Evolutionary conservation across 2,888 invertebrate genomes (phyloP).

Genomic region (Noctua comes): DNA sequence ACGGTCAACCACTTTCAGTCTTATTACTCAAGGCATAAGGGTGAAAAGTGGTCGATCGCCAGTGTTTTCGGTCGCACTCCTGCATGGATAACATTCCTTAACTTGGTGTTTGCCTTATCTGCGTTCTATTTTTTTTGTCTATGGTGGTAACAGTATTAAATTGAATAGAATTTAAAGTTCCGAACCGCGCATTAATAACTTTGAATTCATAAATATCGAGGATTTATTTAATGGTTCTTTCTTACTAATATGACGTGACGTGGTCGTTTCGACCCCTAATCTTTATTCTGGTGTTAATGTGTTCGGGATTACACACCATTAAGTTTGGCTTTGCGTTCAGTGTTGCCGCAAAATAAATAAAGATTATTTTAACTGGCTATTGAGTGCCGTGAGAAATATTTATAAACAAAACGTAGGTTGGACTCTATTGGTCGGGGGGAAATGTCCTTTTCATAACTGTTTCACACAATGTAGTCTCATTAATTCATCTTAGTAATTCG

Average conservation of each 20-base stretch:
- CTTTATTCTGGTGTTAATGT: slow-evolving; percentile 85
- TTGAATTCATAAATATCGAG: slow-evolving; percentile 35
- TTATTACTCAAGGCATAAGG: too few relatives aligned
- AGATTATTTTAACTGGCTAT: slow-evolving; percentile 83
- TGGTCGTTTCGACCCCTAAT: slow-evolving; percentile 79
- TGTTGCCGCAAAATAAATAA: slow-evolving; percentile 87
- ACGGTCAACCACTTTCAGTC: too few relatives aligned
- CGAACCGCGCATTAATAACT: neutral
- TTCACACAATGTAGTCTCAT: neutral
- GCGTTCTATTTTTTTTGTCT: neutral
- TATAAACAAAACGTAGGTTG: slow-evolving; percentile 66
- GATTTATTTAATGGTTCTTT: slow-evolving; percentile 59
- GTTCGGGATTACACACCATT: slow-evolving; percentile 87
- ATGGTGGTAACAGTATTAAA: neutral
- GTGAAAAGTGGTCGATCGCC: too few relatives aligned
- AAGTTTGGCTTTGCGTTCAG: slow-evolving; percentile 78
- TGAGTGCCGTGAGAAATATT: slow-evolving; percentile 86
- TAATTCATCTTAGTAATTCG: neutral
- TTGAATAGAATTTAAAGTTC: slow-evolving; percentile 8
- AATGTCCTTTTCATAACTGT: neutral
- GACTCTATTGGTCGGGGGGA: neutral
- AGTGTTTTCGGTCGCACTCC: too few relatives aligned
- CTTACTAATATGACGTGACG: slow-evolving; percentile 73
- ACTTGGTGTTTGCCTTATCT: neutral
- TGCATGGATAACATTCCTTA: neutral